These are phyloP conservation scores for Pan paniscus DNA, from an alignment of 2,113 vertebrate species.

Conservation along the genomic window DNA sequence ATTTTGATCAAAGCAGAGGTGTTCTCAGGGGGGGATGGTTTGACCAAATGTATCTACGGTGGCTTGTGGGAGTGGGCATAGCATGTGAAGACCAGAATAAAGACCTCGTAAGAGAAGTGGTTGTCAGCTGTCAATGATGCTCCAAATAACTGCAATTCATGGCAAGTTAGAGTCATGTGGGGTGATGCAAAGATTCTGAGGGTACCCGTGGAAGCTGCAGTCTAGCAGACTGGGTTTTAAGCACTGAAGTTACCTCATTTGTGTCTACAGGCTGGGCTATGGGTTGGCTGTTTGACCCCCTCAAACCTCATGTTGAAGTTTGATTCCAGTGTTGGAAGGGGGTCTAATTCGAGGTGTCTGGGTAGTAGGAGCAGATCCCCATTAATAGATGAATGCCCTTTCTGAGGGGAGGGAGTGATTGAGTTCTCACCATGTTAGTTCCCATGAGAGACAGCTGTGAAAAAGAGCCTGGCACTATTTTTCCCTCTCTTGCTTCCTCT, in stretches of 20 bases:
- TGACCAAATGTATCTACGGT: not conserved
- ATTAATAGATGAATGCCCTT: not conserved
- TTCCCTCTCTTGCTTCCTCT: not conserved
- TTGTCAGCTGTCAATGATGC: not conserved
- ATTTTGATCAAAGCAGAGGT: not conserved
- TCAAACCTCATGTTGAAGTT: not conserved
- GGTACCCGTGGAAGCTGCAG: too few species aligned
- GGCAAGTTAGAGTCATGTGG: too few species aligned
- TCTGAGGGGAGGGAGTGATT: not conserved
- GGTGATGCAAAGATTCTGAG: not conserved
- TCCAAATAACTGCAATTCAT: not conserved
- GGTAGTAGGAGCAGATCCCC: not conserved
- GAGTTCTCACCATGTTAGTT: not conserved
- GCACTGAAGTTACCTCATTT: not conserved
- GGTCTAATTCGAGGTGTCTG: not conserved
- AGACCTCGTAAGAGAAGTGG: not conserved
- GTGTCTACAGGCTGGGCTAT: not conserved
- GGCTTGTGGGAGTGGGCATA: too few species aligned
- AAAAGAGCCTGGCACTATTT: not conserved
- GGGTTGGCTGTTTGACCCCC: not conserved
- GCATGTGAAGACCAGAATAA: not conserved
- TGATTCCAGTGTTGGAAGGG: not conserved
- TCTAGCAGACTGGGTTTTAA: not conserved
- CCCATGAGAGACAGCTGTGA: not conserved
- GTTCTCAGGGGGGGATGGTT: not conserved